These are phyloP conservation scores for Drosophila malerkotliana DNA, from an alignment of 1,140 invertebrate species.

Conservation along the genomic window DNA sequence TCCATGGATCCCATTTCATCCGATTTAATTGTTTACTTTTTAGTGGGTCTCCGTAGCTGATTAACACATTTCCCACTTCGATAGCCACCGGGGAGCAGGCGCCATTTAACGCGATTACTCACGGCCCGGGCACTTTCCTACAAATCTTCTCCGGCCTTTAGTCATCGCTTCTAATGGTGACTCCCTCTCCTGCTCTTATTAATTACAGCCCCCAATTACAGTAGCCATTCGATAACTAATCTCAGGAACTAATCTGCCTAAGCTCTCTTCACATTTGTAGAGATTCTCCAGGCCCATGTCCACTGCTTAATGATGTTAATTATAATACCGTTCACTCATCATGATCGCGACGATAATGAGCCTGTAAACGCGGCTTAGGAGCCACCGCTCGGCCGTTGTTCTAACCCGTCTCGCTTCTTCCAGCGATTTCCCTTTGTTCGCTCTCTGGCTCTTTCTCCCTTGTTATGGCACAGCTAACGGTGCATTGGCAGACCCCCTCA, in stretches of 20 bases:
- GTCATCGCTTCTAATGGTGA: slow-evolving; percentile 55
- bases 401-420: slow-evolving; percentile 2
- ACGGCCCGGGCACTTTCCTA: slow-evolving; percentile 46
- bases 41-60: slow-evolving; percentile 36
- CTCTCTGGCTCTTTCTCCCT: slow-evolving; percentile 15
- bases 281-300: slow-evolving; percentile 6
- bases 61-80: slow-evolving; percentile 56
- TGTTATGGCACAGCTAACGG: slow-evolving; percentile 76
- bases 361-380: slow-evolving; percentile 40
- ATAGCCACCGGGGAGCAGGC: slow-evolving; percentile 33
- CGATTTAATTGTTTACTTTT: slow-evolving; percentile 49
- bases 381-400: slow-evolving; percentile 12
- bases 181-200: slow-evolving; percentile 9
- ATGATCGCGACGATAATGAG: slow-evolving; percentile 56
- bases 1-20: slow-evolving; percentile 24
- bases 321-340: slow-evolving; percentile 66
- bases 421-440: slow-evolving; percentile 9
- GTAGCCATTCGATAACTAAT: neutral
- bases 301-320: slow-evolving; percentile 62
- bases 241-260: neutral
- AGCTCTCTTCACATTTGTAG: slow-evolving; percentile 1
- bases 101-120: slow-evolving; percentile 72
- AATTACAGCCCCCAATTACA: slow-evolving; percentile 14
- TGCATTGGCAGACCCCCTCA: slow-evolving; percentile 51
- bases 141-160: slow-evolving; percentile 40